Base-by-base conservation (phyloP, 2,113 vertebrate genomes). In the Megalops atlanticus region DNA sequence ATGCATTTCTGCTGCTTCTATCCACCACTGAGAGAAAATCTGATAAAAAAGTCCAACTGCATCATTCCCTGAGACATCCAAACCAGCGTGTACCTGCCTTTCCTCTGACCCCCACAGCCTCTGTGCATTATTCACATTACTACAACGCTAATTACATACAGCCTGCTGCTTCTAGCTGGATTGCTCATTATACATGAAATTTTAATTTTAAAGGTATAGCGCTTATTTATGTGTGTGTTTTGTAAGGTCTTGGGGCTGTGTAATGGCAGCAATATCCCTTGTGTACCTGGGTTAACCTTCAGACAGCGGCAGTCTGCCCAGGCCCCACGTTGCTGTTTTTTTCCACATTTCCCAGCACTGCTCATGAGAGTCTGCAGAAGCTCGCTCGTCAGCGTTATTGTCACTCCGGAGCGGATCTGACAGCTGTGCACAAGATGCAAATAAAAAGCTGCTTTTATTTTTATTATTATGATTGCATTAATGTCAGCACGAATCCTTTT, bases 391-490 rank as follows among this genome's bases (percentile, higher is more conserved):
- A 21, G 47, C n/a, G 24, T 24, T 40, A 12, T 11, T 72, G 33
- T 33, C 8, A 14, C n/a, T 0, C 2, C 12, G 38, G 36, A 10
- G 15, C 47, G 1, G 58, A 27, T 27, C 54, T 36, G 45, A 69
- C 39, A n/a, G 54, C 36, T 14, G 7, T 27, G 21, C 38, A 10
- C 35, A 11, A n/a, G 36, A 78, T 27, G 24, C 27, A 38, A 76
- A 76, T 76, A 4, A 35, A 74, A 18, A 4, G 33, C 18, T 7
- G 0, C 27, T 74, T 40, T 15, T 21, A 15, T 43, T 64, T 74
- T 41, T 64, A 35, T 76, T 49, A 38, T 52, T 8, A 14, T 1
- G 33, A 74, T 74, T 79, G 68, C 81, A 64, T 72, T 82, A 64
- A 58, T 70, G 40, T 64, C 39, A 10, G 38, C 18, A 5, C 27